phyloP scores from a whole-genome alignment of 2,888 invertebrate genomes.

The Chymomyza fuscimana region DNA sequence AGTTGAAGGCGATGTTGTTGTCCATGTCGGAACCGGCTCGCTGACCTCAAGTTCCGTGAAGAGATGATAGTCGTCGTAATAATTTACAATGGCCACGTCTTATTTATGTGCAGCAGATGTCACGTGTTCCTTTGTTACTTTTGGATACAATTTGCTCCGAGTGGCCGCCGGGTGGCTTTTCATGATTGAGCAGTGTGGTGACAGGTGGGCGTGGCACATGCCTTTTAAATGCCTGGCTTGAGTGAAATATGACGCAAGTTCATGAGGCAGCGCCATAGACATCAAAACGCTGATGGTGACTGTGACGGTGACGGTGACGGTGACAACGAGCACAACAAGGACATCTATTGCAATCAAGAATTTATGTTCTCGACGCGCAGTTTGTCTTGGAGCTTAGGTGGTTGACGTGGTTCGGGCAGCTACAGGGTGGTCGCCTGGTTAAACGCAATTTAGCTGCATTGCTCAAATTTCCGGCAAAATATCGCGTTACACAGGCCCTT shows the following conservation, averaged over 20 bases:
- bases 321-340: slow-evolving; percentile 20
- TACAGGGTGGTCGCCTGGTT: slow-evolving; percentile 30
- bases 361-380: slow-evolving; percentile 63
- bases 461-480: slow-evolving; percentile 66
- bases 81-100: slow-evolving; percentile 59
- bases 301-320: slow-evolving; percentile 43
- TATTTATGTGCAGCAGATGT: slow-evolving; percentile 71
- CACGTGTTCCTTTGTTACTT: slow-evolving; percentile 67
- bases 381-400: slow-evolving; percentile 45
- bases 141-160: slow-evolving; percentile 57
- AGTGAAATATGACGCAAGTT: slow-evolving; percentile 71
- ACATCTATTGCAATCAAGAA: slow-evolving; percentile 70
- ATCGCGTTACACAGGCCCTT: slow-evolving; percentile 54
- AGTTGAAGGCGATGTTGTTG: background rate
- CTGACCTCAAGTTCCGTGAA: background rate
- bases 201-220: background rate
- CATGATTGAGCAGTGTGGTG: slow-evolving; percentile 8
- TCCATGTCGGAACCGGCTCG: background rate
- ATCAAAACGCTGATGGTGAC: slow-evolving; percentile 63
- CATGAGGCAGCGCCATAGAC: slow-evolving; percentile 56
- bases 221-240: slow-evolving; percentile 49
- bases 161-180: background rate
- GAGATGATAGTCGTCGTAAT: slow-evolving; percentile 53
- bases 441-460: slow-evolving; percentile 72
- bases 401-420: background rate